Base-by-base conservation (phyloP, 2,888 invertebrate genomes). In the Andrena haemorrhoa region DNA sequence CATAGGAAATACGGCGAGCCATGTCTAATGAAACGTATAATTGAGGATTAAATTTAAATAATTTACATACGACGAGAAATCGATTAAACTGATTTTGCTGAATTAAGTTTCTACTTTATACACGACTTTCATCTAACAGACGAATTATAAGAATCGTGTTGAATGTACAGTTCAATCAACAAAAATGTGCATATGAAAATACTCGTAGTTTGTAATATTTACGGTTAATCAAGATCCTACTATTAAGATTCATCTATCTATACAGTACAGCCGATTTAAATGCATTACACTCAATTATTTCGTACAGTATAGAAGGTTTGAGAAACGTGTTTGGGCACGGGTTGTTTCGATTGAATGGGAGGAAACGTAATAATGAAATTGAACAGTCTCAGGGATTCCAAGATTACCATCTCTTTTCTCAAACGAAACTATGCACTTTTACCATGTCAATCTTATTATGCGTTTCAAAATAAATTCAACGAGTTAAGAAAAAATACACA, bases 141-240 rank as follows among this genome's bases (percentile, higher is more conserved):
- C 16, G 41, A 6, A 41, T 66, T 12, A 26, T 41, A 51, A 41
- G 16, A 53, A 26, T 23, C 51, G 6, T n/a, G 26, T 16, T 35
- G 49, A 79, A 66, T 23, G 31, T 47, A 60, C 5, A 65, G 53
- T 79, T 79, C 61, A 61, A 79, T 79, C 72, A 79, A 79, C 64
- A 33, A 71, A 65, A 79, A 79, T 61, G 16, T 66, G 20, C 7
- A 53, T 71, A 65, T n/a, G 41, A 79, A 65, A 79, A 79, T 72
- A 80, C 47, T 65, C 49, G 26, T 26, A 60, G 31, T 31, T 65
- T 73, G 20, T 47, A 20, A 12, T 4, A 20, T 41, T 61, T 26
- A 66, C 53, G 81, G 66, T 73, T 80, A 80, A 64, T 72, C 80
- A 80, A 80, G 80, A 79, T 79, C 20, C 80, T 80, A 79, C 66